Evolutionary conservation across 2,888 invertebrate genomes (phyloP), one percentile per base, ranked within the genome.

Genomic region (Phlogophora meticulosa): DNA sequence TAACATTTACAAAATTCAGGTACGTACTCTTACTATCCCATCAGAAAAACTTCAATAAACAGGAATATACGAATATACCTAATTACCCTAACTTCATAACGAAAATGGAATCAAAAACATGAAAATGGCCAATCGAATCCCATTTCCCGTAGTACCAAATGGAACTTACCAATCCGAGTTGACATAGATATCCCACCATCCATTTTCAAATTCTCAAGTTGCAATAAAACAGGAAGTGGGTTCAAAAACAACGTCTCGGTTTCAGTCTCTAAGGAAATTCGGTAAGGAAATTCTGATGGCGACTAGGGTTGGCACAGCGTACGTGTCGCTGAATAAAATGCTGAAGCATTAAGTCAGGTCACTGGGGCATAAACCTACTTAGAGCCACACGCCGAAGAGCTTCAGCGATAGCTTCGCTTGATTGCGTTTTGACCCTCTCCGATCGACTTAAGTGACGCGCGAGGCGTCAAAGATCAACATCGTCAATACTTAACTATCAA

Each of bases 251-350:
- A 70, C 73, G 66, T 79, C 82, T 82, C 81, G 69, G 77, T 81
- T 87, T 78, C 74, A 76, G 83, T 86, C 85, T 84, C 83, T 65
- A 70, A 85, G 84, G 86, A 87, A 85, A 87, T 86, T 86, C 66
- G 75, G 83, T 83, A 82, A 84, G 85, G 80, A 82, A 81, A 83
- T 82, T 82, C 81, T 75, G 82, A 79, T 77, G 77, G 78, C 67
- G 56, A 64, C 68, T 70, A 77, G 78, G 76, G 70, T 57, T 63
- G 75, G 68, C 60, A 72, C 73, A 52, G 65, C 68, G 82, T 81
- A 85, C 86, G 86, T 87, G 86, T 84, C 85, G 65, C 71, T 72
- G 86, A 86, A 86, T 87, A 86, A 86, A 85, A 86, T 82, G 74
- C 77, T 79, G 76, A 74, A 80, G 69, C 81, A 82, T 85, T 85